Evolutionary conservation across 2,888 invertebrate species (phyloP), one percentile per base, ranked within the genome.

Genomic region (Platycnemis pennipes): DNA sequence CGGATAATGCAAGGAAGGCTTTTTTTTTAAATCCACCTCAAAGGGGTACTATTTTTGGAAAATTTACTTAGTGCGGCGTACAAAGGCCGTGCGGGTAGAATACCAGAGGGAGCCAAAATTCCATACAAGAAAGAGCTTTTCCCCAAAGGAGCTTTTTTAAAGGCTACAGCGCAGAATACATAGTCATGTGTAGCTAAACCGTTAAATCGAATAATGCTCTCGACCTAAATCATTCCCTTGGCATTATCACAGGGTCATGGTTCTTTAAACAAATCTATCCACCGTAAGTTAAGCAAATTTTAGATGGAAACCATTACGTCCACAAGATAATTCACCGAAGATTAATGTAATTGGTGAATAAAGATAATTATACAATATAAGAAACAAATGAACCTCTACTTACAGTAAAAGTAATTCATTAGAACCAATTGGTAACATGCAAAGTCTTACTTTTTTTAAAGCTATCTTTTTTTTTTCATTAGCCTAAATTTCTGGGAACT

Each of bases 61-160:
- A 77, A 19, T 63, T 77, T 77, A 77, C 77, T 77, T 77, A 77
- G 26, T 77, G 1, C 37, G 11, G 31, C 31, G 37, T 77, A 77
- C 77, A 77, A 77, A 77, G 77, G 31, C 77, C 37, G 22, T 16
- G 77, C 11, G 11, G 7, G 31, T 77, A 13, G 77, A 77, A 37
- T 11, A n/a, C 77, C 77, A n/a, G 77, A 77, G 77, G 77, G 77
- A 77, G 16, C 77, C 13, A 37, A 77, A 77, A 77, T 77, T 77
- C 77, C 77, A 37, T 4, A 3, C 31, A 77, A 37, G 37, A 37
- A 77, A 37, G 31, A 77, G 77, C 37, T 77, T 11, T 37, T 77
- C 31, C n/a, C 77, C 77, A 77, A 77, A 77, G 77, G 37, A 3
- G 77, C 37, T 77, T 77, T 37, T 77, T 77, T n/a, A n/a, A 37